Evolutionary conservation across 2,888 invertebrate genomes (phyloP).

Genomic region (Lithophane ornitopus): DNA sequence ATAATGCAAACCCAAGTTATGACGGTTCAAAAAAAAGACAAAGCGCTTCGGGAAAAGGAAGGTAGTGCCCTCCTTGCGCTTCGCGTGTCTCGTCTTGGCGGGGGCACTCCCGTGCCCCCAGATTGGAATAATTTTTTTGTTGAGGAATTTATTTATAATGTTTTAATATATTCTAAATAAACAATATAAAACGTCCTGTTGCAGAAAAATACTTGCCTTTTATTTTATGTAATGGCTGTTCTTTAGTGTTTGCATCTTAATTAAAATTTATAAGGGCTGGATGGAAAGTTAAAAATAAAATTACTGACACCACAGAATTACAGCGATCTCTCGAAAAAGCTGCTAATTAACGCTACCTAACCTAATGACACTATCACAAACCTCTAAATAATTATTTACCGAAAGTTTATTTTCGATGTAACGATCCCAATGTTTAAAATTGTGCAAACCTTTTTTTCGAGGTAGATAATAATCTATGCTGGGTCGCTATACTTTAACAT

Average conservation of each 20-base stretch:
- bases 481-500: slow-evolving; percentile 81
- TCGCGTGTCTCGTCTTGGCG: too few species aligned
- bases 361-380: slow-evolving; percentile 44
- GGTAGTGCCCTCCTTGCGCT: too few species aligned
- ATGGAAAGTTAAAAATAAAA: slow-evolving; percentile 11
- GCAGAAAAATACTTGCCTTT: slow-evolving; percentile 6
- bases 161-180: too few species aligned
- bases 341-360: slow-evolving; percentile 48
- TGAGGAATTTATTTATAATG: slow-evolving; percentile 32
- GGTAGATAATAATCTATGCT: slow-evolving; percentile 70
- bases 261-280: slow-evolving; percentile 31
- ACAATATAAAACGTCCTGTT: not conserved
- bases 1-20: too few species aligned
- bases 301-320: not conserved
- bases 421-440: slow-evolving; percentile 63
- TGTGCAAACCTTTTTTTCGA: slow-evolving; percentile 68
- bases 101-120: too few species aligned
- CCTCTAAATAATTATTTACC: slow-evolving; percentile 46
- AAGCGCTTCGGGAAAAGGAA: too few species aligned
- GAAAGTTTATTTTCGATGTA: slow-evolving; percentile 44
- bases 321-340: slow-evolving; percentile 24
- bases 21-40: too few species aligned
- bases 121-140: slow-evolving; percentile 68
- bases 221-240: slow-evolving; percentile 18
- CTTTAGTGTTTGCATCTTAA: slow-evolving; percentile 20